phyloP scores from a whole-genome alignment of 2,113 vertebrate genomes.

The Phodopus roborovskii region DNA sequence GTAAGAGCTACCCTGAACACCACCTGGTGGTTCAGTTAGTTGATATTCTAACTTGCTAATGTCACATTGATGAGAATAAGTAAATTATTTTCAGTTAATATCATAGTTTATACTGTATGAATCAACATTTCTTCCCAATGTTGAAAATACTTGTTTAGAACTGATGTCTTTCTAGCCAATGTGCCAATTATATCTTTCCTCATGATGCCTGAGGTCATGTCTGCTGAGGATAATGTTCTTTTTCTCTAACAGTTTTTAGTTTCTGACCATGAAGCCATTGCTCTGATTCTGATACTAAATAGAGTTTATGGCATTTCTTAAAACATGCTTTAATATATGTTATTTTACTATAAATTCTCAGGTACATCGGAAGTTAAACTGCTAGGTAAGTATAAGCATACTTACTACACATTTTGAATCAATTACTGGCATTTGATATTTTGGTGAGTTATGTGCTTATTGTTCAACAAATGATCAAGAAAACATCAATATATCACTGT shows the following conservation, averaged over 20 bases:
- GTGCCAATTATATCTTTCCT: not conserved
- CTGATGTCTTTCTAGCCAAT: not conserved
- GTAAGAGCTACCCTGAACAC: not conserved
- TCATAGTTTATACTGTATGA: not conserved
- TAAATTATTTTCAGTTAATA: not conserved
- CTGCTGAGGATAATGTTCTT: not conserved
- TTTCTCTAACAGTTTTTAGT: not conserved
- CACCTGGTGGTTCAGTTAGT: not conserved
- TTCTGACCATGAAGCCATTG: slow-evolving; percentile 8
- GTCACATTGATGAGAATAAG: not conserved
- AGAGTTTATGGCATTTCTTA: slow-evolving; percentile 32
- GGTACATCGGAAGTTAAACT: slow-evolving; percentile 10
- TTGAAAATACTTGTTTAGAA: not conserved
- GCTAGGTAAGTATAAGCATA: not conserved
- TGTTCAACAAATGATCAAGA: slow-evolving; percentile 79
- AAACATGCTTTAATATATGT: not conserved
- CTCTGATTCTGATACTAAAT: not conserved
- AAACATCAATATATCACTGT: slow-evolving; percentile 38
- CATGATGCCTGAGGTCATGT: not conserved
- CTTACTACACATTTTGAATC: slow-evolving; percentile 23
- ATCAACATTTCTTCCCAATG: not conserved
- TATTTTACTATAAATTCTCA: slow-evolving; percentile 42
- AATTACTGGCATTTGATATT: slow-evolving; percentile 62
- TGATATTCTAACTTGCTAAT: not conserved
- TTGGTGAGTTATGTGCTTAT: slow-evolving; percentile 67